Evolutionary conservation across 2,113 vertebrate genomes (phyloP), one percentile per base, ranked within the genome.

Genomic region (Piprites chloris): DNA sequence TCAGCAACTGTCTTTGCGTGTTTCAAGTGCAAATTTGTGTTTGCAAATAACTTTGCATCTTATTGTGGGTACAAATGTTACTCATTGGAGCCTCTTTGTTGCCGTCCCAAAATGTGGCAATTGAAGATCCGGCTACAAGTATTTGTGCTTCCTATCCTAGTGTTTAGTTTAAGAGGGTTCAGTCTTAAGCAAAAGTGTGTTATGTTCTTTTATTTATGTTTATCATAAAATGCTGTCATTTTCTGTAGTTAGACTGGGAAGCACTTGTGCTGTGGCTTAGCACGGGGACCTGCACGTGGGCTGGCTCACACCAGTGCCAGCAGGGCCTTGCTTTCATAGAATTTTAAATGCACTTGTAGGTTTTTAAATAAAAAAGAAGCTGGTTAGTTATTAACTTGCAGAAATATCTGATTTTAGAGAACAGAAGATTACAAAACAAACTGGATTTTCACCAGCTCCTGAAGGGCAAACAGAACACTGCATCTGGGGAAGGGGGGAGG

Each of bases 371-470:
- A 95, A 95, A 97, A 97, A 93, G 68, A 93, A 87, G 75, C 74
- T 62, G 73, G 95, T 97, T 97, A 96, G 94, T 89, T 91, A 97
- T 97, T 97, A 97, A 97, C 97, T 53, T 65, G 79, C 30, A 90
- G 94, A 90, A 97, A 94, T 93, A 97, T 95, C 96, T 95, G 96
- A 97, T 97, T 93, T 96, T 97, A 79, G 85, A 27, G 95, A 96
- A 85, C 82, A 73, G 75, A 87, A 84, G 95, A 90, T 95, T 95
- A 94, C 92, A 89, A 96, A 94, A 90, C 90, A 93, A 91, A 90
- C 88, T 96, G 96, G 83, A 92, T 94, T 96, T 95, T 84, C 75
- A 87, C 90, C 92, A 79, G 84, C 84, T 96, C 84, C 61, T 90
- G 92, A 96, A 96, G 95, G 94, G 83, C 95, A 95, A 96, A 96